Percentiles rank a stretch among this genome's conserved stretches.
phyloP scores from a whole-genome alignment of 2,113 vertebrate genomes.

The Leucoraja erinaceus region DNA sequence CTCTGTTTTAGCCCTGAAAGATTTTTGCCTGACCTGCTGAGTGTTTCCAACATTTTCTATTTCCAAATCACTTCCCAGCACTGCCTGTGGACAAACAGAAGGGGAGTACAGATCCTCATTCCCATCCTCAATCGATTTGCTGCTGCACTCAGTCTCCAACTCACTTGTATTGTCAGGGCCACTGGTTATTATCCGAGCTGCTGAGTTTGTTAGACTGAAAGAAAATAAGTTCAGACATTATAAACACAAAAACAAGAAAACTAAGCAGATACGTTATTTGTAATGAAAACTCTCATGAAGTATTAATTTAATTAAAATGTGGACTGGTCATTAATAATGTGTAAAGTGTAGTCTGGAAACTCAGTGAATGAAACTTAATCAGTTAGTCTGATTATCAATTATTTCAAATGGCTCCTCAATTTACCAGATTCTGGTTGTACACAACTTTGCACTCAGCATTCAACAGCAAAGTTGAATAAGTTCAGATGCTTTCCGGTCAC shows the following conservation, averaged over 20 bases:
- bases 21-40: no score
- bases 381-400: constrained; percentile 70
- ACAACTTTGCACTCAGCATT: background rate
- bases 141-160: background rate
- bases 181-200: background rate
- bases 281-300: constrained; percentile 78
- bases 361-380: constrained; percentile 62
- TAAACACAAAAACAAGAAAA: constrained; percentile 64
- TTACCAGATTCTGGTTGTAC: constrained; percentile 58
- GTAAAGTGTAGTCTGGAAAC: constrained; percentile 61
- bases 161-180: background rate
- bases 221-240: constrained; percentile 52
- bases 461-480: background rate
- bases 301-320: constrained; percentile 80
- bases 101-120: background rate
- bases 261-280: constrained; percentile 66
- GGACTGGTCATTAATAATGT: constrained; percentile 67
- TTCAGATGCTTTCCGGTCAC: background rate
- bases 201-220: constrained; percentile 38
- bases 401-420: constrained; percentile 68
- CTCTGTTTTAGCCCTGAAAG: no score
- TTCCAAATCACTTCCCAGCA: background rate
- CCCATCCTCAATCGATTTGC: background rate
- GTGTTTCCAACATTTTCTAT: no score
- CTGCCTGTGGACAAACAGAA: background rate